Base-by-base conservation (phyloP, 2,888 invertebrate genomes). In the Rhagium mordax region DNA sequence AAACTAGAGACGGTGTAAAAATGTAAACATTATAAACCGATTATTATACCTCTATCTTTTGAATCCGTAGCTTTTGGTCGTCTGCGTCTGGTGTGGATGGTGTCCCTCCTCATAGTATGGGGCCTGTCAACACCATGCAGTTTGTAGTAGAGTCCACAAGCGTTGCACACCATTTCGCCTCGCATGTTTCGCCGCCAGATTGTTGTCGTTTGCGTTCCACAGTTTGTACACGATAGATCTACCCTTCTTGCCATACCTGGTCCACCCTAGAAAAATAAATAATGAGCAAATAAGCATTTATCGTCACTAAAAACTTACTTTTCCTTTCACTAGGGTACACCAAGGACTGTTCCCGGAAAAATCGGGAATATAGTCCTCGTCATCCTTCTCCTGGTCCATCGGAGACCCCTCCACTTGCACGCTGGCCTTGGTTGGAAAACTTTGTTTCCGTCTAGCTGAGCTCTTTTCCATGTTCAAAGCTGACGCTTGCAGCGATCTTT, bases 121-220 rank as follows among this genome's bases (percentile, higher is more conserved):
- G 98, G 98, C 74, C 98, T 92, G 88, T 96, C 96, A 67, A 97
- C 94, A 78, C 96, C 96, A 89, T 99, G 99, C 81, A 99, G 91
- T 89, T 99, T 99, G 90, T 94, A 98, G 90, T 99, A 99, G 47
- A 99, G 92, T 0, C 98, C 99, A 88, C 99, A 99, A 49, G 99
- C 99, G 89, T 99, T 99, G 89, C 99, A 99, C 73, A 99, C 99
- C 91, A 99, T 98, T 90, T 99, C 98, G 1, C 98, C 98, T 84
- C 96, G 94, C 84, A 96, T 93, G 89, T 98, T 98, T 81, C 99
- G 91, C 83, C 99, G 91, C 99, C 99, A 99, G 78, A 99, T 95
- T 0, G 99, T 99, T 72, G 99, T 99, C 48, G 96, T 97, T 87
- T 95, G 94, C n/a, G 99, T 99, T 79, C 96, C 95, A 88, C 99